Percentiles rank a stretch among this genome's conserved stretches.
Conservation (phyloP, 2,888 invertebrate species). For the Dasysyrphus tricinctus region DNA sequence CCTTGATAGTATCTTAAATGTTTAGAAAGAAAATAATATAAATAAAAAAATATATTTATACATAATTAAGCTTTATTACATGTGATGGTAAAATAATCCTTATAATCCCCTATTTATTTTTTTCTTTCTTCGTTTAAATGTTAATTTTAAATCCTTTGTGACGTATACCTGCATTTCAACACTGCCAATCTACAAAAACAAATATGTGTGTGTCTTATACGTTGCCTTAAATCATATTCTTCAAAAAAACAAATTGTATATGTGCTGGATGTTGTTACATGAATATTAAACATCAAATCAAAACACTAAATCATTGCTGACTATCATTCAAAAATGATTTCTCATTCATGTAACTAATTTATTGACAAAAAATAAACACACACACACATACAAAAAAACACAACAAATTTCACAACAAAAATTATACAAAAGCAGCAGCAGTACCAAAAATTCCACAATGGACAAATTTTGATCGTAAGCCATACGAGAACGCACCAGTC, state of each 20-base stretch:
- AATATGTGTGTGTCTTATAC: constrained; percentile 14
- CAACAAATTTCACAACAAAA: constrained; percentile 56
- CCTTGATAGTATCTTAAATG: background rate
- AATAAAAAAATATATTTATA: background rate
- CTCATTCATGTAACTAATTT: constrained; percentile 31
- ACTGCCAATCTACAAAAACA: constrained; percentile 9
- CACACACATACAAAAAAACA: constrained; percentile 48
- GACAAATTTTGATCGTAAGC: constrained; percentile 59
- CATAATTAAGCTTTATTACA: background rate
- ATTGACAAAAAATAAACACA: constrained; percentile 34
- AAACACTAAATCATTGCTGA: constrained; percentile 56
- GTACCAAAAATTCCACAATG: constrained; percentile 59
- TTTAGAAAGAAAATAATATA: background rate
- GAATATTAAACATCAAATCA: constrained; percentile 20
- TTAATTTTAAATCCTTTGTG: constrained; percentile 38
- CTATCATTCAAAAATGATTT: constrained; percentile 58
- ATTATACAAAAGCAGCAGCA: constrained; percentile 70
- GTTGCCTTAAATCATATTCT: constrained; percentile 48
- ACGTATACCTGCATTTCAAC: constrained; percentile 27
- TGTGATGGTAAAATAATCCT: background rate
- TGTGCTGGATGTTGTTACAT: constrained; percentile 24
- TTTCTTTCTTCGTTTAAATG: constrained; percentile 51
- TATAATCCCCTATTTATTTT: constrained; percentile 18
- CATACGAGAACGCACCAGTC: constrained; percentile 76
- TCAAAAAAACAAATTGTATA: constrained; percentile 19